Base-by-base conservation (phyloP, 1,140 invertebrate genomes). In the Bombus pyrosoma region DNA sequence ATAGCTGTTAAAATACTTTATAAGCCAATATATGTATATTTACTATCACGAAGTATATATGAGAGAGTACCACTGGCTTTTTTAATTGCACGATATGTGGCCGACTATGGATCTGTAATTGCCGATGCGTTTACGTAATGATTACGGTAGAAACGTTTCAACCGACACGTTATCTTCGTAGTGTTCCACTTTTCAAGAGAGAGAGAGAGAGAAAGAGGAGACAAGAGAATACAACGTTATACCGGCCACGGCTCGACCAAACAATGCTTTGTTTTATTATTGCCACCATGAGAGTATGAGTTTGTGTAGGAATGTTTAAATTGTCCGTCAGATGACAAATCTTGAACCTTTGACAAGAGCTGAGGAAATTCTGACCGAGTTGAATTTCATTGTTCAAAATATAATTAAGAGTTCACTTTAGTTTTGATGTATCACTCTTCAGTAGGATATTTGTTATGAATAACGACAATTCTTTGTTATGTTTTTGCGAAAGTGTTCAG, bases 41-140 rank as follows among this genome's bases (percentile, higher is more conserved):
- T 71, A 57, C 8, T 34, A 9, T 47, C 25, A 8, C 3, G 32
- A 37, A 47, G 22, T 34, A 72, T 37, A 5, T 22, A 18, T 39
- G 25, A 39, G 18, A 12, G 34, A 32, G 28, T 43, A 15, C 10
- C n/a, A 66, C 8, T 68, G 28, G 72, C 15, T 86, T 47, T 84
- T 85, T 47, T 80, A 89, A 84, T 79, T 74, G 34, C 18, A 71
- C 34, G 39, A 66, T 77, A 43, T 47, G 22, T 62, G n/a, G 41
- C n/a, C 53, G 43, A 83, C 39, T 43, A 66, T 88, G 39, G 62
- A 81, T 84, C 53, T 39, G 22, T 47, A 80, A 85, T 87, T 83
- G 69, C 18, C 76, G 39, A 74, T 85, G 87, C 41, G 66, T 89
- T 90, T 90, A 85, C 79, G 75, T 90, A 90, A 87, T 62, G 39